Base-by-base conservation (phyloP, 2,888 invertebrate species). In the Aporophyla lueneburgensis region DNA sequence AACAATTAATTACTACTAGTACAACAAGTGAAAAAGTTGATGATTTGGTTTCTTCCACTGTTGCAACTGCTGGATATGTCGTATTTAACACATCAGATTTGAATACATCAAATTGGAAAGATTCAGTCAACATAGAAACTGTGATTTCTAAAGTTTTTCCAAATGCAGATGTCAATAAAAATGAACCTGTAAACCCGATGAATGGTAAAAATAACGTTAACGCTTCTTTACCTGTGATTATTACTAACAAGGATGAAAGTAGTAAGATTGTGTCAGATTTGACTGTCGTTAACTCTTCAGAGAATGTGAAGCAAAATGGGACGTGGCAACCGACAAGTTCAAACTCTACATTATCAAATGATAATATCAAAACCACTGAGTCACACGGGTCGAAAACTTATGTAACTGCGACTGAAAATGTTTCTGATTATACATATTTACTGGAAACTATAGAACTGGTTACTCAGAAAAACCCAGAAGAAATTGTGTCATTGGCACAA, bases 281-380 rank as follows among this genome's bases (percentile, higher is more conserved):
- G 0, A 16, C 61, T 7, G 27, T 51, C 0, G 33, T 49, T 27
- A 71, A 73, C 43, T 51, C 66, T 58, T 19, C 63, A 61, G 54
- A 10, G 14, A 68, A 56, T n/a, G 19, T 16, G 24, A 65, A 51
- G 21, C 14, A n/a, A 24, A 73, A 14, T 33, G 56, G 4, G 14
- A n/a, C 46, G 10, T 33, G 51, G 49, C 62, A 67, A 68, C 16
- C 10, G 10, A 58, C 49, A 46, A 53, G 12, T 71, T 49, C 43
- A 59, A 58, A 70, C 27, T n/a, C n/a, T 51, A 16, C 33, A 74
- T 46, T 71, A 56, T 56, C 70, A 49, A 43, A 67, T 54, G n/a
- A 51, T 73, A 46, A 63, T 43, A 46, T n/a, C 2, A n/a, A 51
- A 63, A 56, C 54, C 16, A 56, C 33, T n/a, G 40, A 27, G 43